These are phyloP conservation scores for Peromyscus californicus DNA, from an alignment of 2,113 vertebrate species.

Conservation along the genomic window DNA sequence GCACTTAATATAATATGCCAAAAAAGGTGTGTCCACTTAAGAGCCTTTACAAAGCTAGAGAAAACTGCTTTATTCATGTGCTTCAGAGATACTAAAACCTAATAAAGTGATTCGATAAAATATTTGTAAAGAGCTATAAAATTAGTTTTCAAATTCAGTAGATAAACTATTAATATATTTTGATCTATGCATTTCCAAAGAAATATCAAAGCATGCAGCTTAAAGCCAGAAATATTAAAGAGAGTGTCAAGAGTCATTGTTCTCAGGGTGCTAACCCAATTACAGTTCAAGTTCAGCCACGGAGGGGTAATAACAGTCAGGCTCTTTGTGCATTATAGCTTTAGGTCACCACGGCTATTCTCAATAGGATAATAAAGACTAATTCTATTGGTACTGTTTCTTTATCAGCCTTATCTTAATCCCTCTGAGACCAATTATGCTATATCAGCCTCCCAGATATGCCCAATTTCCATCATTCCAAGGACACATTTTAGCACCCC, in stretches of 20 bases:
- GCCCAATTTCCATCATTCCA: conserved; percentile 54
- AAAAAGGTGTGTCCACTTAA: background rate
- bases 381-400: conserved; percentile 30
- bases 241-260: background rate
- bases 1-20: background rate
- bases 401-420: conserved; percentile 51
- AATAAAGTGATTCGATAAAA: conserved; percentile 12
- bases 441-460: conserved; percentile 57
- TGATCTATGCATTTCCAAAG: conserved; percentile 23
- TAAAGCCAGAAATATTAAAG: background rate
- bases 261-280: conserved; percentile 50
- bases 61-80: conserved; percentile 2
- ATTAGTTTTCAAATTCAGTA: background rate
- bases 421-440: conserved; percentile 75
- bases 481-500: conserved; percentile 68
- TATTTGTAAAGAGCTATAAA: conserved; percentile 17
- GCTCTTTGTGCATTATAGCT: conserved; percentile 38
- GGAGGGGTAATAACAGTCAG: conserved; percentile 24
- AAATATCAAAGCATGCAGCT: background rate
- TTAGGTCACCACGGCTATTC: conserved; percentile 50
- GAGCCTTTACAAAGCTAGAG: conserved; percentile 32
- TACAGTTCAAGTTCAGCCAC: conserved; percentile 12
- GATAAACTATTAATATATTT: conserved; percentile 30
- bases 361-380: conserved; percentile 52
- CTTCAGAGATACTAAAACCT: conserved; percentile 11